Base-by-base conservation (phyloP, 2,888 invertebrate genomes). In the Graphium colonna region DNA sequence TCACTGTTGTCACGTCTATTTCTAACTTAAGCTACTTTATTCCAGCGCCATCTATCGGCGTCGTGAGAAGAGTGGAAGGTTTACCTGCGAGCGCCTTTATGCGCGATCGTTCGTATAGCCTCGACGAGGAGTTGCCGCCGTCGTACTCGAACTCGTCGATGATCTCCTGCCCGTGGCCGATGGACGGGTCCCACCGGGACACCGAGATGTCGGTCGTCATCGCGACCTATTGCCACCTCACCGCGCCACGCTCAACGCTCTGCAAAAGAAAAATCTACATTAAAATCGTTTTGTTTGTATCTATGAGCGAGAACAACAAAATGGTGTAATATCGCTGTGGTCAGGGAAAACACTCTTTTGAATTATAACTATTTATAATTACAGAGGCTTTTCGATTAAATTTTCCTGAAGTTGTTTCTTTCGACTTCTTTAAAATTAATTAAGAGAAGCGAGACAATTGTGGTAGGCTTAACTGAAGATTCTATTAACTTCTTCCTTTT, bases 121-220 rank as follows among this genome's bases (percentile, higher is more conserved):
- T 95, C 72, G 99, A 98, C 71, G 99, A 99, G 71, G 98, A 98
- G 88, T 98, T 98, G 75, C 98, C 98, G 78, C 98, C 98, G 90
- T 99, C 99, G 92, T 98, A 98, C 92, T 99, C 98, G 92, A 98
- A 98, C 86, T 98, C 98, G 84, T 97, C 97, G 85, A 96, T 95
- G 84, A 96, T 95, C 91, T 97, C 96, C 90, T 96, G 96, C 76
- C 97, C 96, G 78, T 93, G 92, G 80, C 92, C 92, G 80, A 95
- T 93, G 90, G 95, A 95, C 74, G 97, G 96, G 91, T 98, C 98
- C 98, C 98, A 98, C 82, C 98, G 96, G 91, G 96, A 96, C 92
- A 97, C 95, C 91, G 97, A 97, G 91, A 97, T 97, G 93, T 97
- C 97, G 91, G 97, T 97, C 92, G 97, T 97, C 97, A 97, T 97